Evolutionary conservation across 2,888 invertebrate species (phyloP), one percentile per base, ranked within the genome.

Genomic region (Microchrysa polita): DNA sequence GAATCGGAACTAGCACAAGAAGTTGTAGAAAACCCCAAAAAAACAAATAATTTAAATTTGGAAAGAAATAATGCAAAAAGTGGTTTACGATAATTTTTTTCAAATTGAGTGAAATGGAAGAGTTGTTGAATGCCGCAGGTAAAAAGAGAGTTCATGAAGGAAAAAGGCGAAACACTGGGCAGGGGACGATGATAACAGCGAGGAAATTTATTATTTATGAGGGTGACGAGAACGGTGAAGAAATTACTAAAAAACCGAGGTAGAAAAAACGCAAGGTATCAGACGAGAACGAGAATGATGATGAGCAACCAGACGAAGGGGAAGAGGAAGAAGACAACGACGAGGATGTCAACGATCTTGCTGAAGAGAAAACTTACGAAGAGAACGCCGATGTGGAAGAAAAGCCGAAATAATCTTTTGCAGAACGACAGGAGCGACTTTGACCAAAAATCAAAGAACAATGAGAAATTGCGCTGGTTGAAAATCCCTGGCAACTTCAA

Each of bases 71-170:
- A 9, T 80, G 78, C 9, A 69, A 20, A 14, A 55, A 76, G 0
- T 91, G 74, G 94, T 97, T 0, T 97, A 97, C 85, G 97, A 97
- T 82, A 87, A 91, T 72, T 98, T 98, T 82, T 97, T 98, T 81
- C n/a, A 96, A 95, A 82, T 84, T 97, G 57, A 88, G 91, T 77
- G 95, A 97, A 83, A 91, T 97, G 90, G 93, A 95, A 81, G 88
- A 89, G 42, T 97, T 95, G 83, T 85, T 97, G 72, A 87, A 91
- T 16, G 87, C 88, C 65, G 93, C 95, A 84, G 97, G 97, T 80
- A 88, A 87, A 79, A 88, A 87, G 80, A n/a, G 90, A 88, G 77
- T 82, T 81, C 77, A 82, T 81, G 34, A 83, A 79, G 12, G 81
- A 83, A 4, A 85, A 82, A 2, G 80, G 77, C 1, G n/a, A n/a